phyloP scores from a whole-genome alignment of 2,113 vertebrate species.

The Terrapene triunguis region DNA sequence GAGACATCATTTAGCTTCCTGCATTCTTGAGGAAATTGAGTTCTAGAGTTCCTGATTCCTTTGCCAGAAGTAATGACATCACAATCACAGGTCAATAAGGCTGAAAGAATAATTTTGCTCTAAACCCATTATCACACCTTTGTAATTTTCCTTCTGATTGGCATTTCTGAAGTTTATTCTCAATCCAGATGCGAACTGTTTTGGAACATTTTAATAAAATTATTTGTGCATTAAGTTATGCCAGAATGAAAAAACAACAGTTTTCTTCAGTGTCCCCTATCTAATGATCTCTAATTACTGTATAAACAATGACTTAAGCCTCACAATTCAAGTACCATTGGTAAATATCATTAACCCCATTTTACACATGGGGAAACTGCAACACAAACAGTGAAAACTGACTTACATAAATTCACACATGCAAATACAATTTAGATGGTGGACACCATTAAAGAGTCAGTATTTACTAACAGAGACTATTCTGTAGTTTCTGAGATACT shows the following conservation, averaged over 20 bases:
- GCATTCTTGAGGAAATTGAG: background rate
- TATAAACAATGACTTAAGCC: background rate
- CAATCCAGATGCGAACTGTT: background rate
- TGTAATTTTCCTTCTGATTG: background rate
- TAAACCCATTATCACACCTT: background rate
- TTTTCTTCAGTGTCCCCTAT: background rate
- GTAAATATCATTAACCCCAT: background rate
- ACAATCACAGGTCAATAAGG: background rate
- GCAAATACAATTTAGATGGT: background rate
- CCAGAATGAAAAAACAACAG: background rate
- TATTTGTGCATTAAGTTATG: background rate
- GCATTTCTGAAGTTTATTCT: background rate
- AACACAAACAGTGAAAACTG: rapidly evolving
- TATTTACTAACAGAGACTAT: background rate
- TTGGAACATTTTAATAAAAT: background rate
- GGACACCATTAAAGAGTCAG: background rate
- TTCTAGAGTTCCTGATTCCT: background rate
- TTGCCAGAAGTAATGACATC: background rate
- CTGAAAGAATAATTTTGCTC: background rate
- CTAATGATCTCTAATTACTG: background rate
- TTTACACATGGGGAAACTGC: background rate
- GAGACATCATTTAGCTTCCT: background rate
- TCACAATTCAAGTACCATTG: background rate
- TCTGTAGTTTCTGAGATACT: background rate
- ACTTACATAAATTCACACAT: rapidly evolving